Base-by-base conservation (phyloP, 2,113 vertebrate genomes). In the Ammodytes dubius region DNA sequence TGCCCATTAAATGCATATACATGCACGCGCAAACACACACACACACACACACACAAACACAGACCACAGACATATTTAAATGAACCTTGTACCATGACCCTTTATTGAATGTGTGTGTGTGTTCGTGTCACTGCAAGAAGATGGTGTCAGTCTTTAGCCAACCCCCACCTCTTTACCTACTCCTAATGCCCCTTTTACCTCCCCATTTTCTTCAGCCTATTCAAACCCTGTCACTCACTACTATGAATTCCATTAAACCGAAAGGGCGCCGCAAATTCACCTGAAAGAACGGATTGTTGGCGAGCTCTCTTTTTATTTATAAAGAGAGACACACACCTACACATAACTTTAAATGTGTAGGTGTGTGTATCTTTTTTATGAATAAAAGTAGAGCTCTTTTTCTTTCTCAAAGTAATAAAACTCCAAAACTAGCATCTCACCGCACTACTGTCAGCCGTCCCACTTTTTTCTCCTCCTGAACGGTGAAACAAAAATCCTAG, bases 171-270 rank as follows among this genome's bases (percentile, higher is more conserved):
- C 88, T 89, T 88, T 83, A 88, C 67, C 81, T 79, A 50, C 74
- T 74, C 86, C 85, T 91, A 93, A 93, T 89, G 86, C 90, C 87
- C 87, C 88, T 88, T 92, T 93, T 91, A 90, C 91, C 86, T 87
- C 88, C 90, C 86, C 79, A 88, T 93, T 92, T 92, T 92, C 91
- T 92, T 70, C 58, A 88, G 86, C 88, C 91, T 86, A 92, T 93
- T 95, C 94, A 95, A 68, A 78, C 75, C 78, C 89, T 92, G 93
- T 93, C 93, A 93, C 86, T 93, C 94, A 94, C 85, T 49, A 37
- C 74, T 53, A 77, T 86, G 91, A 92, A 93, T 91, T 90, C 88
- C 90, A 94, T 93, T 93, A 91, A 93, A 90, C 88, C 88, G 70
- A 83, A 91, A 80, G 81, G 57, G 79, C 42, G 61, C 74, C 4